Evolutionary conservation across 2,113 vertebrate genomes (phyloP).

Genomic region (Anoplopoma fimbria): DNA sequence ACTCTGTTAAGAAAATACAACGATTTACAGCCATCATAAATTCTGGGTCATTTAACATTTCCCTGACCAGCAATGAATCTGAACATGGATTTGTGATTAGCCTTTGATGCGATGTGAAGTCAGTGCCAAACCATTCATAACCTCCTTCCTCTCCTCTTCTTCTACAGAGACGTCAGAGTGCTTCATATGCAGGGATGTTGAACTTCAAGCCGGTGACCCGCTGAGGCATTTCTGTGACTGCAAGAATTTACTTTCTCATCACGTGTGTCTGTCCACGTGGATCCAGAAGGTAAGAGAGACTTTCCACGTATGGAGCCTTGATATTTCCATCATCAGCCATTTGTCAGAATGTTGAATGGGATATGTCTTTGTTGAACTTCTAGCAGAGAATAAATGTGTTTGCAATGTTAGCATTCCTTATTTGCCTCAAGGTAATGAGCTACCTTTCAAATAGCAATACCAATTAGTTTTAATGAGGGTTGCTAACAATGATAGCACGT

Average conservation of each 20-base stretch:
- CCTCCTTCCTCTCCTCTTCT: conserved; percentile 49
- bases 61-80: conserved; percentile 8
- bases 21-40: background rate
- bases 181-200: conserved; percentile 87
- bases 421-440: conserved; percentile 69
- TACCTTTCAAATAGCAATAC: conserved; percentile 70
- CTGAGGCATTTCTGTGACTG: conserved; percentile 83
- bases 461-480: conserved; percentile 79
- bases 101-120: conserved; percentile 38
- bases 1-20: background rate
- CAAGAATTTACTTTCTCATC: conserved; percentile 79
- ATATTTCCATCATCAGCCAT: conserved; percentile 43
- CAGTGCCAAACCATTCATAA: conserved; percentile 26
- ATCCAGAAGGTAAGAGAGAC: conserved; percentile 73
- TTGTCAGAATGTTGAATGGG: conserved; percentile 21
- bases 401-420: conserved; percentile 59
- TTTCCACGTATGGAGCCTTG: conserved; percentile 15
- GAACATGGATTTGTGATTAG: background rate
- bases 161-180: conserved; percentile 87
- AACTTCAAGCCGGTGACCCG: conserved; percentile 80
- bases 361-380: conserved; percentile 35
- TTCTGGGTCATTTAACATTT: background rate
- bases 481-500: conserved; percentile 65
- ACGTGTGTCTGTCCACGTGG: conserved; percentile 79
- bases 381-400: conserved; percentile 46